Evolutionary conservation across 1,140 invertebrate genomes (phyloP), one percentile per base, ranked within the genome.

Genomic region (Leucophenga varia): DNA sequence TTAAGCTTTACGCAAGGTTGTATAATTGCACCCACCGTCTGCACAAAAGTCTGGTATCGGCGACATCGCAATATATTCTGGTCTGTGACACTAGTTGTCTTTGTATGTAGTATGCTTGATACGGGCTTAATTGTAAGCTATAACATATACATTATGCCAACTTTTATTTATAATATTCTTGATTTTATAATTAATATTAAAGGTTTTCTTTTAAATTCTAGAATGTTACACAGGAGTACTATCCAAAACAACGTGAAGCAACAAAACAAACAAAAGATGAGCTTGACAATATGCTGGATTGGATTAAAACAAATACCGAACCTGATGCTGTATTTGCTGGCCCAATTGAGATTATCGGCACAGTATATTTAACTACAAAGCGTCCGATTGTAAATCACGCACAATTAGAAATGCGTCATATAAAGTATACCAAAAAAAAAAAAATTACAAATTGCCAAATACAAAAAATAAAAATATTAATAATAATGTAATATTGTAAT

Each of bases 261-360:
- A 49, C 10, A 51, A 53, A 13, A 32, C 43, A 6, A 7, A 25
- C 10, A 32, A 43, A 49, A 31, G 64, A 69, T 21, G 69, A 75
- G 35, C 46, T 73, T 17, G 67, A 71, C 19, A 61, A 59, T 31
- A 69, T 74, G 65, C 49, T 75, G 1, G 59, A 73, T 18, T 75
- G 72, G 72, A 75, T 75, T 22, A 72, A 71, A 45, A 41, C 70
- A 18, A 74, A 74, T 39, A 75, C 72, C 1, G 72, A 74, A 40
- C 54, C 51, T n/a, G 59, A 71, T 56, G 72, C 72, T 0, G 72
- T 75, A 7, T 75, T 75, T 50, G 72, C 65, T 2, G 58, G 72
- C 0, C 72, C 72, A 9, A 48, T 71, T 9, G 72, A 75, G 36
- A 69, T 75, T 5, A 73, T 74, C 38, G 67, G 64, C 52, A 72